Percentiles rank a stretch among this genome's conserved stretches.
Conservation (phyloP, 1,140 invertebrate species). For the Catajapyx aquilonaris region DNA sequence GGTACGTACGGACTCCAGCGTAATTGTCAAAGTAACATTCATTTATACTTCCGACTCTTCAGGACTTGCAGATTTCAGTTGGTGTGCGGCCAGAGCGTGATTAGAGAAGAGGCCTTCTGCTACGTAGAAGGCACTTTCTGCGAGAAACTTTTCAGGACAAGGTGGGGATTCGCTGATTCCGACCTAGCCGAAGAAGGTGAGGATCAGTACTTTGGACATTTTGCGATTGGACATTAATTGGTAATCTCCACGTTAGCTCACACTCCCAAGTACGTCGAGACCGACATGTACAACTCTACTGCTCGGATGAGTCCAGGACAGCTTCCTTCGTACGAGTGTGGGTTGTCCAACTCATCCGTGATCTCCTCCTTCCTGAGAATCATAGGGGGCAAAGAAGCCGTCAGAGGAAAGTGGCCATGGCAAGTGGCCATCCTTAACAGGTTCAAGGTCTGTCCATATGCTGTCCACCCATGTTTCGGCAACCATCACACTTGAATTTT, state of each 20-base stretch:
- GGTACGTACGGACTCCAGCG: slow-evolving; percentile 16
- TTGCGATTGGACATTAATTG: not conserved
- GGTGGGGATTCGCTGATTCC: not conserved
- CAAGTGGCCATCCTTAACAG: slow-evolving; percentile 73
- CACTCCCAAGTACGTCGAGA: not conserved
- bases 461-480: not conserved
- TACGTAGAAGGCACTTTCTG: slow-evolving; percentile 57
- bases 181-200: not conserved
- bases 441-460: slow-evolving; percentile 32
- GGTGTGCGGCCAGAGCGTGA: slow-evolving; percentile 46
- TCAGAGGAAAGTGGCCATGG: slow-evolving; percentile 75
- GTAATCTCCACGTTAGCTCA: not conserved
- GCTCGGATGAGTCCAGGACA: not conserved
- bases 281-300: not conserved
- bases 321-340: slow-evolving; percentile 4
- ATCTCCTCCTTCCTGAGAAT: slow-evolving; percentile 34
- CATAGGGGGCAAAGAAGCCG: slow-evolving; percentile 57
- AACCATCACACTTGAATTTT: not conserved
- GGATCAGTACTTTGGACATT: too few species aligned
- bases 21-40: slow-evolving; percentile 4
- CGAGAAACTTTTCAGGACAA: slow-evolving; percentile 21
- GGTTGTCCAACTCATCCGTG: slow-evolving; percentile 9
- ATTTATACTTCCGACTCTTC: slow-evolving; percentile 2
- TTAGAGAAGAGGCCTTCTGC: slow-evolving; percentile 64
- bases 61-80: slow-evolving; percentile 51